Evolutionary conservation across 2,888 invertebrate species (phyloP).

Genomic region (Parthenolecanium corni): DNA sequence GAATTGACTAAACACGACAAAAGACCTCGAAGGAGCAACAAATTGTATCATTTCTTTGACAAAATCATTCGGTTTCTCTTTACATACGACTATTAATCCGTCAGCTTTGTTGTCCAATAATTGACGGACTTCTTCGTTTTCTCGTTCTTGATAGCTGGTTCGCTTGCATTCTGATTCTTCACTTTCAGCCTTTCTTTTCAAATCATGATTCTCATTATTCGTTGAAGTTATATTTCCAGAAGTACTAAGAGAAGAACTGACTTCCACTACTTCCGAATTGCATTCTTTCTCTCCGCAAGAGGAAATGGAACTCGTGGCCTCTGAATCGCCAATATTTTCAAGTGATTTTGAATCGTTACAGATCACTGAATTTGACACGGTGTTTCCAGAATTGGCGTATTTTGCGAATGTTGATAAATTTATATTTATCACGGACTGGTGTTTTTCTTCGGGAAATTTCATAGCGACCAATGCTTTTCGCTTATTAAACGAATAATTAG

Average conservation of each 20-base stretch:
- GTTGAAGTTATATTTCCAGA: background rate
- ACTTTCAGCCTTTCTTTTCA: slow-evolving; percentile 25
- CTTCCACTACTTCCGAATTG: background rate
- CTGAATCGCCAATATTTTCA: too few relatives aligned
- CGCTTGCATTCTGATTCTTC: slow-evolving; percentile 23
- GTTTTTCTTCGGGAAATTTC: slow-evolving; percentile 61
- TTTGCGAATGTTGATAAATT: background rate
- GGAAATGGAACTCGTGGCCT: too few relatives aligned
- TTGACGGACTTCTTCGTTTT: slow-evolving; percentile 40
- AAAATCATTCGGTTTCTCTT: slow-evolving; percentile 75
- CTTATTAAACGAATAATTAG: slow-evolving; percentile 60
- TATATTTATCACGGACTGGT: slow-evolving; percentile 38
- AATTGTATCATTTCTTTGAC: slow-evolving; percentile 62
- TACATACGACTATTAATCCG: slow-evolving; percentile 63
- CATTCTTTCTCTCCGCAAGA: too few relatives aligned
- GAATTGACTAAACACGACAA: slow-evolving; percentile 70
- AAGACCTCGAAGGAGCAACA: slow-evolving; percentile 66
- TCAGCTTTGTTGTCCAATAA: slow-evolving; percentile 53
- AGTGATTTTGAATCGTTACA: too few relatives aligned
- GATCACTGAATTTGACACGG: background rate
- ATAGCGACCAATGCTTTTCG: slow-evolving; percentile 61
- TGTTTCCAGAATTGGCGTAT: background rate
- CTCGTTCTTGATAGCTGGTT: slow-evolving; percentile 3
- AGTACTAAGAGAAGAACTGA: background rate
- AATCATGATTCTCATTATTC: slow-evolving; percentile 1